Base-by-base conservation (phyloP, 1,140 invertebrate genomes). In the Chlorops oryzae region DNA sequence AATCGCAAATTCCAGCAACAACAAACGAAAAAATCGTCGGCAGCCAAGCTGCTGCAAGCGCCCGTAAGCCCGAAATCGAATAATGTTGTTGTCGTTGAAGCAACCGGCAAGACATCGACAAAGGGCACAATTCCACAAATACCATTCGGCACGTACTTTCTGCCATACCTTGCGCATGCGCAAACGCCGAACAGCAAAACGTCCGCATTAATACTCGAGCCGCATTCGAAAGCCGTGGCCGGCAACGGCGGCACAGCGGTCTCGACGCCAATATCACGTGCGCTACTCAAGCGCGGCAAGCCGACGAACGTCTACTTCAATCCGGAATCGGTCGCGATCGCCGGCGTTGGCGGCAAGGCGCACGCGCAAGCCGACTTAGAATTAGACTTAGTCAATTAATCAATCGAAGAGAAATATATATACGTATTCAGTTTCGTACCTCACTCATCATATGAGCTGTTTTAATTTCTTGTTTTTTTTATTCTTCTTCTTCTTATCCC, bases 331-430 rank as follows among this genome's bases (percentile, higher is more conserved):
- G 75, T 82, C 1, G 84, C 84, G n/a, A 75, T 85, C 4, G 84
- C 76, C 9, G 84, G 84, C 2, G 81, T 82, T 10, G 84, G 84
- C 0, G 84, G 84, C 21, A 76, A 81, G 42, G 84, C 84, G 1
- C 80, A 84, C 56, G 82, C 84, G 2, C 76, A 84, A 61, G 83
- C 83, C 24, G 81, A 85, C 56, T 63, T 80, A 51, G 63, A 73
- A 39, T 25, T 76, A 66, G 66, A 70, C 74, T 52, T 77, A 65
- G 53, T 77, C 63, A 60, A 59, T 43, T 65, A n/a, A n/a, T n/a
- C n/a, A n/a, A n/a, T n/a, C n/a, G n/a, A n/a, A n/a, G n/a, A n/a
- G n/a, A n/a, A n/a, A n/a, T n/a, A n/a, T n/a, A n/a, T n/a, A n/a
- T n/a, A n/a, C n/a, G n/a, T n/a, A n/a, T n/a, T n/a, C n/a, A n/a